Percentiles rank a stretch among this genome's conserved stretches.
Conservation (phyloP, 2,113 vertebrate genomes). For the Candoia aspera region DNA sequence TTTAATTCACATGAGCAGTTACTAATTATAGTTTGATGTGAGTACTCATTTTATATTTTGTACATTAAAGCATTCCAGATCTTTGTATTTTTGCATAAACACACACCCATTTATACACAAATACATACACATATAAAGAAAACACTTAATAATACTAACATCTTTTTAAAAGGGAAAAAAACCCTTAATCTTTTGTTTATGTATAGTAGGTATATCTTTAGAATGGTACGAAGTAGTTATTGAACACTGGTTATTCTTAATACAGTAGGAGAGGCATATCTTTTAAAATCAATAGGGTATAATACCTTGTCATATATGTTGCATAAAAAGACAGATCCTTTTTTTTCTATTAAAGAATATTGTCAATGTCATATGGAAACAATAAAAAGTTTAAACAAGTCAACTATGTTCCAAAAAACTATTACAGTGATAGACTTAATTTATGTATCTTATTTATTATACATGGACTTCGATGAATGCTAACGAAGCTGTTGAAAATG, state of each 20-base stretch:
- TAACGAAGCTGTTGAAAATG: constrained; percentile 11
- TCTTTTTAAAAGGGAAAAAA: neutral
- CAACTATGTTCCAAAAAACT: constrained; percentile 34
- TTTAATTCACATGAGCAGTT: constrained; percentile 37
- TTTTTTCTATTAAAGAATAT: neutral
- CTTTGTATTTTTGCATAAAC: constrained; percentile 16
- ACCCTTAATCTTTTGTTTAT: neutral
- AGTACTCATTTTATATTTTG: neutral
- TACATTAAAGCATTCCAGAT: constrained; percentile 27
- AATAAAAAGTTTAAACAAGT: constrained; percentile 18
- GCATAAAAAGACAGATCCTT: neutral
- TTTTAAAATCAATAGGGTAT: constrained; percentile 10
- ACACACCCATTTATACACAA: constrained; percentile 25
- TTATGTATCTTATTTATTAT: constrained; percentile 31
- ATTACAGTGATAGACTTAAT: constrained; percentile 32
- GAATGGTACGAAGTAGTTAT: neutral
- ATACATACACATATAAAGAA: neutral
- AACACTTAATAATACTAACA: neutral
- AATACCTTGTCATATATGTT: neutral
- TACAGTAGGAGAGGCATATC: constrained; percentile 26
- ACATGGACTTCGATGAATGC: constrained; percentile 17
- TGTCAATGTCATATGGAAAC: constrained; percentile 1
- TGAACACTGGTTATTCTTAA: constrained; percentile 1
- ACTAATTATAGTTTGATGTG: constrained; percentile 34
- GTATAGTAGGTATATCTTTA: neutral